A percentile compares a stretch with the other conserved stretches of the same genome.
Conservation (phyloP, 2,797 vertebrate genomes). For the Pyrocephalus nanus region DNA sequence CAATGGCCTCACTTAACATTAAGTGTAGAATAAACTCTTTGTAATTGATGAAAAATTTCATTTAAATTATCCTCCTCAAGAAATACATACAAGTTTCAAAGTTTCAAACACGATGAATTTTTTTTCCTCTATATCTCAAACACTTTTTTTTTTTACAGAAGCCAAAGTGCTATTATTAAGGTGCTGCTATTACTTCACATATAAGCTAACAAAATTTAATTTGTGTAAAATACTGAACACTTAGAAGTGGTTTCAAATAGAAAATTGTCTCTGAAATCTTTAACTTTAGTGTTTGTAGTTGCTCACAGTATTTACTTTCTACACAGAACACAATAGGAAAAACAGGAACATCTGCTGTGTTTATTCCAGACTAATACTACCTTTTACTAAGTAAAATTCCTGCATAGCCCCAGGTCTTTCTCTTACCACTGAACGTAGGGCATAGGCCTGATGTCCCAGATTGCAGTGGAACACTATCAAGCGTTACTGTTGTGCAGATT, state of each 20-base stretch:
- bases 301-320: background rate
- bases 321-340: background rate
- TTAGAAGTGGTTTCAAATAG: background rate
- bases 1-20: background rate
- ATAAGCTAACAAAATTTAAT: background rate
- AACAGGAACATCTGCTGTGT: background rate
- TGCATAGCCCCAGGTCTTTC: background rate
- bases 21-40: background rate
- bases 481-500: fast-evolving
- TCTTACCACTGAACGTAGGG: background rate
- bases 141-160: background rate
- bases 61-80: background rate
- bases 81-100: background rate
- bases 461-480: background rate
- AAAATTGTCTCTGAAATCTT: background rate
- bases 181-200: background rate
- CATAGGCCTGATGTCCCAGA: background rate
- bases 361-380: background rate
- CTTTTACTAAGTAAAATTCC: background rate
- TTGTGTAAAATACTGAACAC: background rate
- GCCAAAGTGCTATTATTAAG: background rate
- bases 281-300: background rate
- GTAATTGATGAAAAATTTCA: background rate
- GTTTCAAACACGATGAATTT: background rate
- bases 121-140: background rate